These are phyloP conservation scores for Callithrix jacchus DNA, from an alignment of 2,113 vertebrate genomes.

Conservation along the genomic window DNA sequence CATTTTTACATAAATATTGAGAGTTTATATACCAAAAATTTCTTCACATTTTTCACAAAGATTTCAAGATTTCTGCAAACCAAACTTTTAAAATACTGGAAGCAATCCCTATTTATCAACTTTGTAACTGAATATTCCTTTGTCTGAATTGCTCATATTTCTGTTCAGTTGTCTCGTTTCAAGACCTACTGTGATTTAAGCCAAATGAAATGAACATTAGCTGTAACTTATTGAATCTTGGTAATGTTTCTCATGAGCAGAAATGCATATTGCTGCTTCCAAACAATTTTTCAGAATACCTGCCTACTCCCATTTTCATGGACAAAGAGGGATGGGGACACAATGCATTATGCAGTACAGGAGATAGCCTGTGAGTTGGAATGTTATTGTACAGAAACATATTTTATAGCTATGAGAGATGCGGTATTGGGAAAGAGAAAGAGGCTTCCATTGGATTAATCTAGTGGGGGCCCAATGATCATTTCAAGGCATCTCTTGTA, in stretches of 20 bases:
- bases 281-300: not conserved
- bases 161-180: not conserved
- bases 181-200: not conserved
- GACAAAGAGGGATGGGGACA: not conserved
- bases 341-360: not conserved
- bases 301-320: not conserved
- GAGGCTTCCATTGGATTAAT: not conserved
- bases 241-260: not conserved
- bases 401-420: not conserved
- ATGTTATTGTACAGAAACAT: not conserved
- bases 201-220: not conserved
- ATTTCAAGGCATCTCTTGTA: not conserved
- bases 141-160: not conserved
- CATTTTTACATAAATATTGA: not conserved
- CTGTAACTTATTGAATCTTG: not conserved
- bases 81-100: not conserved
- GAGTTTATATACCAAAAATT: not conserved
- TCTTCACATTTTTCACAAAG: not conserved
- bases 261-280: not conserved
- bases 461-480: not conserved
- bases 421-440: not conserved
- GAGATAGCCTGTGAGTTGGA: not conserved
- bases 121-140: not conserved
- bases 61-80: not conserved
- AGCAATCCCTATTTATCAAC: not conserved